Evolutionary conservation across 2,888 invertebrate species (phyloP).

Genomic region (Amiota communis): DNA sequence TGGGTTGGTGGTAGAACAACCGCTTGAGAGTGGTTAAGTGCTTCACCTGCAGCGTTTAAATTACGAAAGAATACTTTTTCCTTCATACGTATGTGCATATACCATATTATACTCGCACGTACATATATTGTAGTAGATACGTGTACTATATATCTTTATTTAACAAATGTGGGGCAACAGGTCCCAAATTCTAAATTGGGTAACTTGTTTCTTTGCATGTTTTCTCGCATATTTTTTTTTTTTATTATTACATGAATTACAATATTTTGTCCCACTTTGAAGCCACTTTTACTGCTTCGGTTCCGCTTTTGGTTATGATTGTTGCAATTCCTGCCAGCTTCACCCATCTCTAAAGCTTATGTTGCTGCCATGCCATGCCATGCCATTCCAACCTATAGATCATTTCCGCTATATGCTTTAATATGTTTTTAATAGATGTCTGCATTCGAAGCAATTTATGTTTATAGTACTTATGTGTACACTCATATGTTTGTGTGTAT

Average conservation of each 20-base stretch:
- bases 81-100: neutral
- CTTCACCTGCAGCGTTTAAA: conserved; percentile 52
- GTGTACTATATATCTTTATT: conserved; percentile 39
- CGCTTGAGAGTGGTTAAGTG: conserved; percentile 20
- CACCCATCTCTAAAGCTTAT: neutral
- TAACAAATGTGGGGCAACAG: conserved; percentile 58
- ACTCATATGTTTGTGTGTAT: no score
- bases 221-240: conserved; percentile 47
- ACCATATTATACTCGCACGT: neutral
- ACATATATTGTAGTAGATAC: conserved; percentile 34
- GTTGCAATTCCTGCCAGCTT: conserved; percentile 10
- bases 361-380: conserved; percentile 6
- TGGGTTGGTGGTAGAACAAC: neutral
- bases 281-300: neutral
- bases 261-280: neutral
- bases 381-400: conserved; percentile 48
- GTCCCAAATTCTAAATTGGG: conserved; percentile 44
- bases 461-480: conserved; percentile 36
- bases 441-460: conserved; percentile 61
- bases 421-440: conserved; percentile 64
- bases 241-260: conserved; percentile 26
- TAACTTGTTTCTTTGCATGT: conserved; percentile 14
- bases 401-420: conserved; percentile 63
- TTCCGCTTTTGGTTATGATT: conserved; percentile 6
- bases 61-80: conserved; percentile 45